phyloP scores from a whole-genome alignment of 1,140 invertebrate genomes.

The Drosophila mauritiana region DNA sequence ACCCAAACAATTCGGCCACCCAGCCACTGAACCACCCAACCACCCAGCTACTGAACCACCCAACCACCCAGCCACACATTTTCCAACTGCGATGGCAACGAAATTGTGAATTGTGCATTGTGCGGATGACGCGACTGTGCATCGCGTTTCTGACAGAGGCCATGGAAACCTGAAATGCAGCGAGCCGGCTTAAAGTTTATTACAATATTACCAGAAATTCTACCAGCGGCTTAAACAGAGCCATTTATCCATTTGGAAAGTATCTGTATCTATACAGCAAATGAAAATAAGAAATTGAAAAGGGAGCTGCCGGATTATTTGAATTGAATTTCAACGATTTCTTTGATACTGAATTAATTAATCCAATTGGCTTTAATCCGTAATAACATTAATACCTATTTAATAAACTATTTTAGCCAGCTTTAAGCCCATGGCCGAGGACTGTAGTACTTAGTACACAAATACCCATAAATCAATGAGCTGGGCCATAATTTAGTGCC shows the following conservation, averaged over 20 bases:
- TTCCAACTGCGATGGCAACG: background rate
- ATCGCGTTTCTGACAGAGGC: constrained; percentile 24
- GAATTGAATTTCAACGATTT: no score
- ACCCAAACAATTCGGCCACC: constrained; percentile 36
- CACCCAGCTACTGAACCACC: constrained; percentile 14
- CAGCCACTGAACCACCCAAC: constrained; percentile 7
- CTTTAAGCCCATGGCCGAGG: no score
- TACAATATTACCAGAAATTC: background rate
- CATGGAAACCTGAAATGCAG: constrained; percentile 36
- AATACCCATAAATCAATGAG: constrained; percentile 3
- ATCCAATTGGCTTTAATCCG: background rate
- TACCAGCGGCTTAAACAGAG: background rate
- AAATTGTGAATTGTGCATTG: constrained; percentile 41
- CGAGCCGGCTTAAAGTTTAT: constrained; percentile 15
- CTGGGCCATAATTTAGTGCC: constrained; percentile 13
- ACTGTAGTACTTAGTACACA: background rate
- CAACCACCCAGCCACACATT: constrained; percentile 5
- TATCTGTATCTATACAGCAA: no score
- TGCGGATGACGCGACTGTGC: constrained; percentile 40
- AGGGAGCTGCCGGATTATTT: no score
- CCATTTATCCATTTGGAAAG: no score
- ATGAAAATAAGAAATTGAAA: no score
- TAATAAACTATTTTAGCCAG: background rate
- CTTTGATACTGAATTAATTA: no score
- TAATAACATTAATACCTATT: background rate